Conservation (phyloP, 2,113 vertebrate species). For the Synodontis membranacea region DNA sequence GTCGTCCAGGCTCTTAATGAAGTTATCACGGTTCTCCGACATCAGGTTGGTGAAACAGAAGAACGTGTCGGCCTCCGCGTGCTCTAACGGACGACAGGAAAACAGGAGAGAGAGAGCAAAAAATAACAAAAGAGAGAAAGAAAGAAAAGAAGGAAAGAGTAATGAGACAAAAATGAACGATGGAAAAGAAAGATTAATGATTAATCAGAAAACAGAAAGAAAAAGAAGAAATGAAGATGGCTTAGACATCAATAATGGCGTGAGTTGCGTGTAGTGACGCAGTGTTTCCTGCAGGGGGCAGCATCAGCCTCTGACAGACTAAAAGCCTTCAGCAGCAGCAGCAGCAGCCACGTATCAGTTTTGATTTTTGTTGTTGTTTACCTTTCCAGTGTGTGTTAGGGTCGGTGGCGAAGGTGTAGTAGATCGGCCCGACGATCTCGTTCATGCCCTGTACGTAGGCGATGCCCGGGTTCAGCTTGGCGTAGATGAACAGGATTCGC, state of each 20-base stretch:
- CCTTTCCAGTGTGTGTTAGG: slow-evolving; percentile 93
- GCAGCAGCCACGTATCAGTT: background rate
- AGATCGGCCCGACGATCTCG: slow-evolving; percentile 94
- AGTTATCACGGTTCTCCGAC: slow-evolving; percentile 97
- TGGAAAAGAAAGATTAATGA: background rate
- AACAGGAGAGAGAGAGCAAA: background rate
- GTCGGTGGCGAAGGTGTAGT: slow-evolving; percentile 96
- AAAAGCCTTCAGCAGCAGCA: background rate
- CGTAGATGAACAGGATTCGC: slow-evolving; percentile 96
- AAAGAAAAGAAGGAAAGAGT: background rate
- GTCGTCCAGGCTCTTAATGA: slow-evolving; percentile 97
- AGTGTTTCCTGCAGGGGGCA: background rate
- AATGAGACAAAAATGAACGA: too few species aligned
- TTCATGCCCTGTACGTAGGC: slow-evolving; percentile 99
- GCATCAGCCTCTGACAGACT: background rate
- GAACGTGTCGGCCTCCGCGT: slow-evolving; percentile 94
- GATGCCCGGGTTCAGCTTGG: slow-evolving; percentile 97
- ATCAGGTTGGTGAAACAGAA: slow-evolving; percentile 98
- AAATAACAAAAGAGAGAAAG: background rate
- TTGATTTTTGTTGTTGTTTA: slow-evolving; percentile 55
- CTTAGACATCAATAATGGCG: background rate
- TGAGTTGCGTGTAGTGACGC: background rate
- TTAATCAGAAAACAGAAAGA: background rate
- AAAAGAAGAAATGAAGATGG: background rate
- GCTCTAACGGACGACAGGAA: slow-evolving; percentile 72